Evolutionary conservation across 2,797 vertebrate species (phyloP).

Genomic region (Dermochelys coriacea): DNA sequence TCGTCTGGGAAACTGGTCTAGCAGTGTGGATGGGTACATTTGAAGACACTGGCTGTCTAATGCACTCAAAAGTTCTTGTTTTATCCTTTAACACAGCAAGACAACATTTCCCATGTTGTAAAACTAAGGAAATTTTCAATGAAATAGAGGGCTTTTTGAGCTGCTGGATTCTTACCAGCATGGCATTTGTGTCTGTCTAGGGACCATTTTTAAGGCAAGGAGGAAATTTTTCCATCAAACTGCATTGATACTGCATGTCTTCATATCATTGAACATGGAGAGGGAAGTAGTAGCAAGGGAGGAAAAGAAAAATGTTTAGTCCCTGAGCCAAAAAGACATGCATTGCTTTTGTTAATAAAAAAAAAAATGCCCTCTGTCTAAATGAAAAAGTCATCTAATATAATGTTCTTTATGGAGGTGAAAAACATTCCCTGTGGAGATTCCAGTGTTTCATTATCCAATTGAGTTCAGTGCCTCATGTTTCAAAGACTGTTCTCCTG

Average conservation of each 20-base stretch:
- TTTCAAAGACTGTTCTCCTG: constrained; percentile 69
- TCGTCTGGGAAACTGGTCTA: not conserved
- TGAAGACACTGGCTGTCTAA: not conserved
- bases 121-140: constrained; percentile 22
- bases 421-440: constrained; percentile 56
- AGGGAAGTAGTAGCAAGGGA: not conserved
- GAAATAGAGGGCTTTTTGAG: constrained; percentile 34
- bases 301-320: not conserved
- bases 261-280: not conserved
- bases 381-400: constrained; percentile 69
- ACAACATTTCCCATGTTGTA: not conserved
- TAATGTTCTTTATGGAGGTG: constrained; percentile 54
- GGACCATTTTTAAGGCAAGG: not conserved
- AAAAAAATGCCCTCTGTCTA: constrained; percentile 21
- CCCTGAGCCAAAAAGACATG: not conserved
- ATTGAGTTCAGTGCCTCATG: constrained; percentile 40
- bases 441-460: constrained; percentile 70
- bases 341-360: constrained; percentile 4
- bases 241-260: not conserved
- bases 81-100: not conserved
- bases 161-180: not conserved
- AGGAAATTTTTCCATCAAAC: constrained; percentile 33
- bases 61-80: accelerated
- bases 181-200: not conserved
- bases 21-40: accelerated